phyloP scores from a whole-genome alignment of 2,888 invertebrate genomes.

The Spisula subtruncata region DNA sequence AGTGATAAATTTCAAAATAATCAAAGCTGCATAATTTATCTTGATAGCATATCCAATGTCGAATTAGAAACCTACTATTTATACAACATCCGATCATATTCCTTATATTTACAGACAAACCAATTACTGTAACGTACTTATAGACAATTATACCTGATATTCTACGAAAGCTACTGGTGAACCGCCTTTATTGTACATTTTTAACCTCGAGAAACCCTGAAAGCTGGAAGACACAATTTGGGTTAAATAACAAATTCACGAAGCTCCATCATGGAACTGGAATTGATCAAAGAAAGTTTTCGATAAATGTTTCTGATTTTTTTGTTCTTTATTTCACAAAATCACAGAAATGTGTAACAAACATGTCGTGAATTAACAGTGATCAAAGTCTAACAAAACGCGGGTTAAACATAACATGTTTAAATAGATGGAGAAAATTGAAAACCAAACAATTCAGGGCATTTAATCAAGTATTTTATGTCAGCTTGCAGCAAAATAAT shows the following conservation, averaged over 20 bases:
- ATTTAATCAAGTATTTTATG: too few relatives aligned
- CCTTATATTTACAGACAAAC: neutral
- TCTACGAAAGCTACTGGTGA: slow-evolving; percentile 99
- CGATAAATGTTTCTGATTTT: too few relatives aligned
- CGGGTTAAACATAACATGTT: too few relatives aligned
- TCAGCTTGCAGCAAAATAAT: too few relatives aligned
- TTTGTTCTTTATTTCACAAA: too few relatives aligned
- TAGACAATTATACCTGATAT: slow-evolving; percentile 91
- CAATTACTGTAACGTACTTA: neutral
- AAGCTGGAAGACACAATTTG: slow-evolving; percentile 91
- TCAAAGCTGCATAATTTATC: neutral
- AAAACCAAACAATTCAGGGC: too few relatives aligned
- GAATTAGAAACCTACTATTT: neutral
- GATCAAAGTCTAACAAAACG: too few relatives aligned
- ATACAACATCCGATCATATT: neutral
- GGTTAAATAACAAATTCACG: neutral
- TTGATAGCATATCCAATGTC: neutral
- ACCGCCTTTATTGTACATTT: slow-evolving; percentile 93
- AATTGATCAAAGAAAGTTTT: too few relatives aligned
- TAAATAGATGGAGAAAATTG: too few relatives aligned
- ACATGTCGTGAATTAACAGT: too few relatives aligned
- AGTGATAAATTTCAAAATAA: neutral
- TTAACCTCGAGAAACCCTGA: slow-evolving; percentile 99
- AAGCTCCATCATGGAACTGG: too few relatives aligned
- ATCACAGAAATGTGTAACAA: too few relatives aligned